These are phyloP conservation scores for Salarias fasciatus DNA, from an alignment of 2,797 vertebrate species.

Conservation along the genomic window DNA sequence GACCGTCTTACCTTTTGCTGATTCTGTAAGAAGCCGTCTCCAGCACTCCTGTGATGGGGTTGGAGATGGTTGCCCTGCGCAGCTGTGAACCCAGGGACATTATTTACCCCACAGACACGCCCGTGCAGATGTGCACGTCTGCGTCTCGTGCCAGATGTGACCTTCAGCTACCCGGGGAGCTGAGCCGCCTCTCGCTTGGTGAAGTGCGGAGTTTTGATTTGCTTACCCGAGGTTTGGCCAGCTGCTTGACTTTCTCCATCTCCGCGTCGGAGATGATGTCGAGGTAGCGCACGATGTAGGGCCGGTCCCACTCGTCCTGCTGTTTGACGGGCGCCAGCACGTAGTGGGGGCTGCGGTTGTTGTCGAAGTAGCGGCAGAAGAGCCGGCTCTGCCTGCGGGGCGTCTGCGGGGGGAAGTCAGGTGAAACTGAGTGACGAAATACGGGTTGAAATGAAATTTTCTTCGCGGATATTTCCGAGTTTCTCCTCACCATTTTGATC, in stretches of 20 bases:
- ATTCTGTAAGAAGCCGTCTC: conserved; percentile 99
- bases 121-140: conserved; percentile 30
- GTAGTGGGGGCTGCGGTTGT: conserved; percentile 85
- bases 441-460: too few relatives aligned
- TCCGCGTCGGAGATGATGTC: conserved; percentile 93
- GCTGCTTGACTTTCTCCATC: conserved; percentile 90
- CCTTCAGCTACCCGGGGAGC: too few relatives aligned
- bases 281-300: conserved; percentile 92
- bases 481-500: conserved; percentile 88
- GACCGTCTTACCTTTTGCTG: conserved; percentile 97
- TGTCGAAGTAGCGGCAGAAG: conserved; percentile 94
- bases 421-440: neutral
- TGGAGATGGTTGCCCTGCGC: conserved; percentile 99
- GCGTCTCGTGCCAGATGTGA: conserved; percentile 17
- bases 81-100: conserved; percentile 94
- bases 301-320: conserved; percentile 97
- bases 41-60: conserved; percentile 98
- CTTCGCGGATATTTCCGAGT: too few relatives aligned
- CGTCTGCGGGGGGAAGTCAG: conserved; percentile 77
- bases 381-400: conserved; percentile 89
- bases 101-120: conserved; percentile 63
- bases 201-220: conserved; percentile 23
- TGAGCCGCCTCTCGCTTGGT: too few relatives aligned
- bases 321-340: conserved; percentile 90
- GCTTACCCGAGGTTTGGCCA: conserved; percentile 96